Conservation (phyloP, 2,113 vertebrate genomes). For the mouse (Mus musculus) region DNA sequence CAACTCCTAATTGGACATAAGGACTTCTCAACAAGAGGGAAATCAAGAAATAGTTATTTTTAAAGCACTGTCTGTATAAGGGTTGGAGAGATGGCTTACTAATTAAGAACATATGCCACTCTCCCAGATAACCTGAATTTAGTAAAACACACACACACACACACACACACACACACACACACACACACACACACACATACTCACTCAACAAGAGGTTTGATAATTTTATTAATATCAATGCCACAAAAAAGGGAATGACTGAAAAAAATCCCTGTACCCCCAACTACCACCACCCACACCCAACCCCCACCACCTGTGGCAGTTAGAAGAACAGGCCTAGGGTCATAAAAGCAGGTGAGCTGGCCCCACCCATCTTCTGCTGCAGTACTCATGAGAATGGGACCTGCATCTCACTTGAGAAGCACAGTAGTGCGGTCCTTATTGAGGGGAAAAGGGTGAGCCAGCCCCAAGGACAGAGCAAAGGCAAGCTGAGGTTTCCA, state of each 20-base stretch:
- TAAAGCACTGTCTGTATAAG: neutral
- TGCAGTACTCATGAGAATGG: too few species aligned
- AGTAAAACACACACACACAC: neutral
- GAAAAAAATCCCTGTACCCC: too few species aligned
- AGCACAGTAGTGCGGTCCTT: too few species aligned
- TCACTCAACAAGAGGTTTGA: neutral
- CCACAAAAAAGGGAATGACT: neutral
- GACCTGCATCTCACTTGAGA: too few species aligned
- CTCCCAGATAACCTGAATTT: neutral
- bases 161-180: neutral
- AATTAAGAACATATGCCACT: neutral
- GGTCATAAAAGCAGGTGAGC: too few species aligned
- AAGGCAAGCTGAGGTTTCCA: too few species aligned
- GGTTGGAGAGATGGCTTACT: neutral
- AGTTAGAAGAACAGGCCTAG: too few species aligned
- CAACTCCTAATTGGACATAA: neutral
- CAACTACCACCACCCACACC: too few species aligned
- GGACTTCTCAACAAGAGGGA: neutral
- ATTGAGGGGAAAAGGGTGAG: too few species aligned
- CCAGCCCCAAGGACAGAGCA: too few species aligned
- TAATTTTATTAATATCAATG: constrained; percentile 34
- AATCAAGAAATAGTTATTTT: neutral
- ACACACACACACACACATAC: neutral
- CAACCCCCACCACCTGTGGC: too few species aligned
- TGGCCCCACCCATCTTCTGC: too few species aligned